Conservation (phyloP, 2,113 vertebrate species). For the Pelodiscus sinensis region DNA sequence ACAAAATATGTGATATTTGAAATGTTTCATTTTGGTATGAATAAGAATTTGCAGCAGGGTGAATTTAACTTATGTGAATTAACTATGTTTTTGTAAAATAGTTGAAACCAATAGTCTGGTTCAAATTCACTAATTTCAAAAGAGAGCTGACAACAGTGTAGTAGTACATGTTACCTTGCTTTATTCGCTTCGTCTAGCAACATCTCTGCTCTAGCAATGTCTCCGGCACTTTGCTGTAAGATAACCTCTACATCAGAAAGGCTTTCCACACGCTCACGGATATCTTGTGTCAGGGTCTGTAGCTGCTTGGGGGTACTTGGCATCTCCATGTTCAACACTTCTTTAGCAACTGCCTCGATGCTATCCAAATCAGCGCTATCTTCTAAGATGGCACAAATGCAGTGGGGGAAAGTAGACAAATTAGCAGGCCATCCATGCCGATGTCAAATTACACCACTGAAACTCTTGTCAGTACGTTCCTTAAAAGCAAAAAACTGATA, state of each 20-base stretch:
- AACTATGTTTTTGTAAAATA: background rate
- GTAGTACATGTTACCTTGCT: slow-evolving; percentile 82
- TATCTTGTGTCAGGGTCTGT: slow-evolving; percentile 91
- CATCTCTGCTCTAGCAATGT: slow-evolving; percentile 89
- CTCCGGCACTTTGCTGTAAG: slow-evolving; percentile 89
- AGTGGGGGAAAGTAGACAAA: background rate
- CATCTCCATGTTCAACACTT: slow-evolving; percentile 97
- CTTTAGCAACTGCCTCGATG: slow-evolving; percentile 92
- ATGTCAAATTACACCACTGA: background rate
- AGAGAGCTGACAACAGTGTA: background rate
- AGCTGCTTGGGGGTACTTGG: slow-evolving; percentile 93
- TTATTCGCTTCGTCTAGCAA: slow-evolving; percentile 89
- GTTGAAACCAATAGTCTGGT: background rate
- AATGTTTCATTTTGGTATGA: background rate
- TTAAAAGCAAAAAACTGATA: background rate
- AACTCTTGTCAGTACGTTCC: background rate
- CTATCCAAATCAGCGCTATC: slow-evolving; percentile 94
- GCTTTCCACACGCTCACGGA: slow-evolving; percentile 90
- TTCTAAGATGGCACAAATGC: slow-evolving; percentile 77
- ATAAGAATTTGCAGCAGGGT: background rate
- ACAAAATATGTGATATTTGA: background rate
- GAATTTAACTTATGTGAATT: background rate
- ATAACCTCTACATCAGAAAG: slow-evolving; percentile 92
- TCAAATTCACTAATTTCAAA: background rate
- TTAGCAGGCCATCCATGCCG: background rate